Evolutionary conservation across 2,113 vertebrate genomes (phyloP), one percentile per base, ranked within the genome.

Genomic region (Agapornis roseicollis): DNA sequence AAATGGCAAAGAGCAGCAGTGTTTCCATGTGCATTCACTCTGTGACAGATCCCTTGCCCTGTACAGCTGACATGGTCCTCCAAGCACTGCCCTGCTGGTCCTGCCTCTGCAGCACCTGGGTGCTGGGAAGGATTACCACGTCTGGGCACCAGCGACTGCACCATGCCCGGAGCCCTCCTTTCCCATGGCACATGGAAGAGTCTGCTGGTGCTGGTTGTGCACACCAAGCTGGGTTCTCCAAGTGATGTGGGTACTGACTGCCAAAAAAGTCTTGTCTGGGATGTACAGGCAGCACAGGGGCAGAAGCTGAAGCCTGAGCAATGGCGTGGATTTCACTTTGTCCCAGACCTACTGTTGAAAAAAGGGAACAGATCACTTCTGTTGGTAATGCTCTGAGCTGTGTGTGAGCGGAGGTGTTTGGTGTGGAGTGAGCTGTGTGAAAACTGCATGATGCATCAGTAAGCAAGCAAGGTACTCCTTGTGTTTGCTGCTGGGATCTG

Each of bases 131-230:
- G 68, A 13, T 27, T 66, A 47, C 29, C 29, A 1, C 3, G 0
- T 6, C 27, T 1, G 10, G 61, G 19, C 66, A 31, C 2, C n/a
- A 1, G 69, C 8, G 61, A 11, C 25, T 0, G 0, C 17, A 0
- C 16, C 4, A 24, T 16, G 42, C 39, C 58, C 2, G 11, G 55
- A 55, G 52, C 68, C 69, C 44, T 70, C 33, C 53, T 18, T 29
- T 7, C 49, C 3, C 2, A 0, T 4, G 33, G 76, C 66, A 10
- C 6, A 3, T 29, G 49, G 35, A 31, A 0, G 13, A 56, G 55
- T 6, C 60, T 78, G 81, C 50, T 63, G 49, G 17, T 27, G n/a
- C 5, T 33, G 33, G 39, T 42, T 50, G 50, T 41, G 50, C 9
- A 28, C 10, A 7, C 6, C 41, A 11, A 20, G 69, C 7, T 0